Evolutionary conservation across 2,888 invertebrate genomes (phyloP).

Genomic region (Ormia ochracea): DNA sequence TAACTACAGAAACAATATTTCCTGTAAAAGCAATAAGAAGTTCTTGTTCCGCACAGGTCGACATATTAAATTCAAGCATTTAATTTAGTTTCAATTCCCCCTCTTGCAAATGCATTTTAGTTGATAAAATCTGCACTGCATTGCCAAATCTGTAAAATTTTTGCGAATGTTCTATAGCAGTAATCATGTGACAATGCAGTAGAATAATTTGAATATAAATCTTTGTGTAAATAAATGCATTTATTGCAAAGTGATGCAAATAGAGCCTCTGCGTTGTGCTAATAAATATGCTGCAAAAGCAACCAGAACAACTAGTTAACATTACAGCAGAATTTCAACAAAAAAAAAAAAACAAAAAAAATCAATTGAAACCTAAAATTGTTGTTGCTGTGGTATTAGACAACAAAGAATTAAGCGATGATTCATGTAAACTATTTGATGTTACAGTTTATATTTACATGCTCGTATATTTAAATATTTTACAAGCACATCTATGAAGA

Average conservation of each 20-base stretch:
- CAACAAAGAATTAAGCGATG: constrained; percentile 36
- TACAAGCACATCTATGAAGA: constrained; percentile 10
- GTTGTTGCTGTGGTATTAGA: constrained; percentile 46
- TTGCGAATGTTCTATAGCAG: too few relatives aligned
- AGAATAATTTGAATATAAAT: too few relatives aligned
- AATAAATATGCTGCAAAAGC: background rate
- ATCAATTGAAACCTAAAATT: constrained; percentile 20
- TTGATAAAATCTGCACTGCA: too few relatives aligned
- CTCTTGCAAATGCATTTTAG: too few relatives aligned
- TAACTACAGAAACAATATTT: too few relatives aligned
- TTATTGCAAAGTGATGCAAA: background rate
- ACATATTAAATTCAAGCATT: too few relatives aligned
- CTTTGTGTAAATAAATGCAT: too few relatives aligned
- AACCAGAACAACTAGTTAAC: constrained; percentile 8
- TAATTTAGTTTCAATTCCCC: too few relatives aligned
- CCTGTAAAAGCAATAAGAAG: too few relatives aligned
- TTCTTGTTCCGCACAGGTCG: too few relatives aligned
- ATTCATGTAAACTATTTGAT: constrained; percentile 28
- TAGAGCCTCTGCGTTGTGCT: background rate
- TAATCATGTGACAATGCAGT: too few relatives aligned
- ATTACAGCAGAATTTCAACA: constrained; percentile 3
- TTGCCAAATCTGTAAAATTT: too few relatives aligned
- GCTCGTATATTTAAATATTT: background rate
- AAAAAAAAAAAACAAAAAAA: constrained; percentile 10
- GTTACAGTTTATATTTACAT: background rate